Evolutionary conservation across 2,113 vertebrate genomes (phyloP).

Genomic region (Nyctibius bracteatus): DNA sequence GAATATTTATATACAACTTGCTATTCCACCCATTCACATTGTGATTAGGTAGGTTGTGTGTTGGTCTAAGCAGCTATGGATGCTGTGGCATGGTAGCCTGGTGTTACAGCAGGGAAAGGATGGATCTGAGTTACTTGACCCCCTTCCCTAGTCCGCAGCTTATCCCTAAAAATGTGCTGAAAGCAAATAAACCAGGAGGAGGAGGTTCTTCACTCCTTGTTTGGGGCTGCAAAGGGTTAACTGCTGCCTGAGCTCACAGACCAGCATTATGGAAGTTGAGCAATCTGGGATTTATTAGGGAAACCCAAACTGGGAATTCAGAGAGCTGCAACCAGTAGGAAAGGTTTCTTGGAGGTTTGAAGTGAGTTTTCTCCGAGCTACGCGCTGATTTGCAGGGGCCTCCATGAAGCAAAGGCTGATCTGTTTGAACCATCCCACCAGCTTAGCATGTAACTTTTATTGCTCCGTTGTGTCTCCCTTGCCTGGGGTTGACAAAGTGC

Average conservation of each 20-base stretch:
- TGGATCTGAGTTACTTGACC: background rate
- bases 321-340: background rate
- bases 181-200: background rate
- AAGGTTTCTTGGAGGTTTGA: background rate
- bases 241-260: background rate
- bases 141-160: background rate
- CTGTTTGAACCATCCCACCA: background rate
- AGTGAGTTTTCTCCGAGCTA: background rate
- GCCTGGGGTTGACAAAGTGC: background rate
- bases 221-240: background rate
- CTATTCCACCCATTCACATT: rapidly evolving
- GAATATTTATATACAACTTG: background rate
- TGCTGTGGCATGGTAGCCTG: background rate
- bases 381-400: background rate
- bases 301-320: background rate
- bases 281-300: conserved; percentile 21
- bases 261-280: background rate
- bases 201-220: background rate
- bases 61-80: background rate
- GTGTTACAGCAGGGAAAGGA: background rate
- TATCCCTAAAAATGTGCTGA: background rate
- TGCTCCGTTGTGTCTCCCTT: background rate
- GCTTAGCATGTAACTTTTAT: background rate
- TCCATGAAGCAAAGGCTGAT: background rate
- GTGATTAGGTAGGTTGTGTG: too few species aligned